A percentile compares a stretch with the other conserved stretches of the same genome.
Conservation (phyloP, 2,797 vertebrate genomes). For the Melopsittacus undulatus region DNA sequence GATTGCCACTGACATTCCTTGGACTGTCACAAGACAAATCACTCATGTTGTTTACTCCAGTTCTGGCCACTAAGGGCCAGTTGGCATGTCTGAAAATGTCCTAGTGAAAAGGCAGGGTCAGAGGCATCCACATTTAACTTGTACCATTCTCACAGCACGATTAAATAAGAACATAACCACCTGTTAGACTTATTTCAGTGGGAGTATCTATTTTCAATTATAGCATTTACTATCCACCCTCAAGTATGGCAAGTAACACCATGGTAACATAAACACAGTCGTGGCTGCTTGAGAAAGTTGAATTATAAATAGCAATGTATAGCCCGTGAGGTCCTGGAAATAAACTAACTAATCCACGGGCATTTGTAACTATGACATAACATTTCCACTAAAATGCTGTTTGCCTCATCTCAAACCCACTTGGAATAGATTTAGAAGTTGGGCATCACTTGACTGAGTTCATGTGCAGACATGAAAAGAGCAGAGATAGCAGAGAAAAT, state of each 20-base stretch:
- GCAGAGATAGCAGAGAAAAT: background rate
- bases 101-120: background rate
- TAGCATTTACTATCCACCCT: constrained; percentile 62
- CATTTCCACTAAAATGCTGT: constrained; percentile 43
- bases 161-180: constrained; percentile 74
- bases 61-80: constrained; percentile 7
- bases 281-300: constrained; percentile 58
- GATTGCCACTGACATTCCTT: background rate
- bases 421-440: constrained; percentile 39
- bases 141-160: background rate
- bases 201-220: constrained; percentile 78
- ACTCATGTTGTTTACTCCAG: background rate
- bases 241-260: constrained; percentile 68
- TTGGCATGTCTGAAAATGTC: background rate
- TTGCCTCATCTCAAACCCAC: constrained; percentile 27
- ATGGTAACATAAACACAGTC: constrained; percentile 79
- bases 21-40: background rate
- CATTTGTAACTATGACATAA: constrained; percentile 66
- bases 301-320: constrained; percentile 74
- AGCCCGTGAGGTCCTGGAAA: constrained; percentile 67
- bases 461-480: background rate
- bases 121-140: constrained; percentile 35
- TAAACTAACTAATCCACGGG: constrained; percentile 69
- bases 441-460: background rate
- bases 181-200: constrained; percentile 78